phyloP scores from a whole-genome alignment of 2,113 vertebrate species.

The Brachypteracias leptosomus region DNA sequence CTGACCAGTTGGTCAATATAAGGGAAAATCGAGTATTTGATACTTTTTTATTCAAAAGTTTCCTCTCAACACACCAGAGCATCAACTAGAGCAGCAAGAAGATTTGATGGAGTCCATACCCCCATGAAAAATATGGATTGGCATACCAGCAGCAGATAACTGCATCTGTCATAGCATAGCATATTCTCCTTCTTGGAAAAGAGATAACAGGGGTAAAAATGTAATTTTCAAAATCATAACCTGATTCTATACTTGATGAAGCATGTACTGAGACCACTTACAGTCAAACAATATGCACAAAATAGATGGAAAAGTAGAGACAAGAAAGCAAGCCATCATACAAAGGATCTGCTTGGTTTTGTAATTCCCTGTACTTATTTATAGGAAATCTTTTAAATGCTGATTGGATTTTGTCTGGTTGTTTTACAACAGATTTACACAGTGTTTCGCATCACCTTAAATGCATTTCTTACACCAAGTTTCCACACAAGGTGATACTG shows the following conservation, averaged over 20 bases:
- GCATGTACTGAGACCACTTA: not conserved
- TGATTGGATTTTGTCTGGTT: not conserved
- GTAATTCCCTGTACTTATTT: not conserved
- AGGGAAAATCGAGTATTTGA: not conserved
- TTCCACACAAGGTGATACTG: not conserved
- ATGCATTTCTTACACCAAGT: not conserved
- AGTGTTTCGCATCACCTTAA: not conserved
- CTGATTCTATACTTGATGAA: not conserved
- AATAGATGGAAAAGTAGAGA: not conserved
- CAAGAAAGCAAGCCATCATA: not conserved
- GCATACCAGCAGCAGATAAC: not conserved
- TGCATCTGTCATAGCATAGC: not conserved
- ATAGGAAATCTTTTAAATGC: rapidly evolving
- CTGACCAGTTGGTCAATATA: rapidly evolving
- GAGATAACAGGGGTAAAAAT: not conserved
- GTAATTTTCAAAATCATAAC: not conserved
- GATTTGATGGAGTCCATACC: not conserved
- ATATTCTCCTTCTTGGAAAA: not conserved
- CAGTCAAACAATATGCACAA: not conserved
- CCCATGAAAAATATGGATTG: not conserved
- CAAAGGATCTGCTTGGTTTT: not conserved
- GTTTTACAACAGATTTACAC: not conserved
- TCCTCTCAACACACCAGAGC: not conserved
- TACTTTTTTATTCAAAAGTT: not conserved
- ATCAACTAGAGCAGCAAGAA: not conserved